Conservation (phyloP, 2,113 vertebrate species). For the Petrocephalus zakoni region DNA sequence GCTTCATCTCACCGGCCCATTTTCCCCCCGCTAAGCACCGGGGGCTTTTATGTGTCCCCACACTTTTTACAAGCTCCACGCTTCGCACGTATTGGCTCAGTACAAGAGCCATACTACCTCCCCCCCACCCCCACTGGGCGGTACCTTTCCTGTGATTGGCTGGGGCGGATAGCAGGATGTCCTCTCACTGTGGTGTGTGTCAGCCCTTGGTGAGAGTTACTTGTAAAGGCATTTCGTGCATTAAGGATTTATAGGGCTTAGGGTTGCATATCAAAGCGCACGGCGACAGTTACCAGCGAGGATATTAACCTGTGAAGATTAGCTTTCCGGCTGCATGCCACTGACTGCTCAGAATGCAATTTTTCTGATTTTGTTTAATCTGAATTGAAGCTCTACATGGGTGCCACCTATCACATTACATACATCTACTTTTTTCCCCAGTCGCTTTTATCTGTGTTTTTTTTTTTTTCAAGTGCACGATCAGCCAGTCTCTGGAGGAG, state of each 20-base stretch:
- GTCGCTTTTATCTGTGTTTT: not conserved
- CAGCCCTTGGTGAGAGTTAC: not conserved
- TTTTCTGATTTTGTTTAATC: not conserved
- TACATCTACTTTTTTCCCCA: no score
- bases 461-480: not conserved
- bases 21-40: conserved; percentile 19
- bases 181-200: not conserved
- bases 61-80: conserved; percentile 9
- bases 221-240: not conserved
- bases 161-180: not conserved
- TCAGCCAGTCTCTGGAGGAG: not conserved
- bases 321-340: not conserved
- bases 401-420: no score
- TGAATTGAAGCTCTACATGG: no score
- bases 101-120: not conserved
- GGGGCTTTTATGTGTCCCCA: conserved; percentile 23
- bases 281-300: not conserved
- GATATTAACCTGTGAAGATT: not conserved
- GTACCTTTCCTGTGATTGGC: conserved; percentile 5
- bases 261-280: not conserved
- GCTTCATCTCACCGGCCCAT: conserved; percentile 9
- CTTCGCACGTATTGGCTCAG: conserved; percentile 10
- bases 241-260: not conserved
- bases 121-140: not conserved
- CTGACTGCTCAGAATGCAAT: not conserved